A percentile compares a stretch with the other conserved stretches of the same genome.
Conservation (phyloP, 2,888 invertebrate species). For the Abrostola tripartita region DNA sequence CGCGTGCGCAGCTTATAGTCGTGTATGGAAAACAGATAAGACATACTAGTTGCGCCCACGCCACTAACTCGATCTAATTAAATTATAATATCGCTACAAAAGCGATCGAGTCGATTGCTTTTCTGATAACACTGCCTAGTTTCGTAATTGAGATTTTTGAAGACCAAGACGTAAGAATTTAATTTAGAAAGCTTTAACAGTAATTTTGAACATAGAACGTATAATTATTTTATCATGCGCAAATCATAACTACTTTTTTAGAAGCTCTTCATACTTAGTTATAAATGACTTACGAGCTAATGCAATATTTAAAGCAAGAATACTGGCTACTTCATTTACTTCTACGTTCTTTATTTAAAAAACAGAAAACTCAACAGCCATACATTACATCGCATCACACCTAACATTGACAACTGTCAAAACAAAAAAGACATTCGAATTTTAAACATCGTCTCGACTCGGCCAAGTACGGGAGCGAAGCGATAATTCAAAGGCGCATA, state of each 20-base stretch:
- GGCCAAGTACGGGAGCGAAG: constrained; percentile 59
- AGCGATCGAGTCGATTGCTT: constrained; percentile 64
- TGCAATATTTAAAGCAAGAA: background rate
- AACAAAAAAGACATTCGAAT: constrained; percentile 42
- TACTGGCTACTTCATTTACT: background rate
- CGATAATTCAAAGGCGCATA: constrained; percentile 71
- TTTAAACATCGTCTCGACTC: constrained; percentile 53
- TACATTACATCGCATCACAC: background rate
- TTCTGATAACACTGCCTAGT: constrained; percentile 44
- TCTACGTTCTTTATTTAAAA: background rate
- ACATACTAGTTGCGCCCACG: constrained; percentile 67
- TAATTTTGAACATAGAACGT: constrained; percentile 25
- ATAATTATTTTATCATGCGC: constrained; percentile 40
- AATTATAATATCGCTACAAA: constrained; percentile 75
- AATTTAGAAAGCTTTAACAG: constrained; percentile 42
- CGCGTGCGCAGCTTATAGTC: constrained; percentile 38
- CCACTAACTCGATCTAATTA: constrained; percentile 71
- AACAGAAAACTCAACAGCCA: background rate
- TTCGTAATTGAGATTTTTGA: constrained; percentile 36
- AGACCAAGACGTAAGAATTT: constrained; percentile 14
- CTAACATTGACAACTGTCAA: constrained; percentile 32
- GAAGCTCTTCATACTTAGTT: background rate
- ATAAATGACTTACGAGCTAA: background rate
- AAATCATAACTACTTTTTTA: constrained; percentile 26
- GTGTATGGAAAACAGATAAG: constrained; percentile 52